A percentile compares a stretch with the other conserved stretches of the same genome.
Evolutionary conservation across 2,797 vertebrate species (phyloP).

Genomic region (Thalassophryne amazonica): DNA sequence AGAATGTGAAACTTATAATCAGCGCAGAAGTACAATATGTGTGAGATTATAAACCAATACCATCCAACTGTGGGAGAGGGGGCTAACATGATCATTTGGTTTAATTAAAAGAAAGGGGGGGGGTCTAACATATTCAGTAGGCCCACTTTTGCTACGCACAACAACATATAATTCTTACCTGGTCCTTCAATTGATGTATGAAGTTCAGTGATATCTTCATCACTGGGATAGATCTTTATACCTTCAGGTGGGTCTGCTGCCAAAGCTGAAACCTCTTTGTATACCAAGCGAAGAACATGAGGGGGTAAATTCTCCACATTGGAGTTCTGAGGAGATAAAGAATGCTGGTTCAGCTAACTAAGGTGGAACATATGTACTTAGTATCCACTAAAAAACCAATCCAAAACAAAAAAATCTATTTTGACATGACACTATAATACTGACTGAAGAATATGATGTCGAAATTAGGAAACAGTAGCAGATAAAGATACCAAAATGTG

Average conservation of each 20-base stretch:
- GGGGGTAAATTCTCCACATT: conserved; percentile 96
- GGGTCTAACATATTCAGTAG: too few relatives aligned
- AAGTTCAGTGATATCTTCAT: conserved; percentile 92
- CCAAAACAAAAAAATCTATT: too few relatives aligned
- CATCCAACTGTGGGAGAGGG: too few relatives aligned
- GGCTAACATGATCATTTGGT: too few relatives aligned
- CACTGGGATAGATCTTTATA: conserved; percentile 92
- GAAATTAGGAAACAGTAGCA: background rate
- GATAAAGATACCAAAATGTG: background rate
- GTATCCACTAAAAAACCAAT: background rate
- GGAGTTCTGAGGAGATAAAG: conserved; percentile 81
- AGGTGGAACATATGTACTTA: background rate
- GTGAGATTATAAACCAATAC: too few relatives aligned
- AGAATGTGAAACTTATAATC: too few relatives aligned
- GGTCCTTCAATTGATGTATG: conserved; percentile 94
- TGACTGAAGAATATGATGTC: background rate
- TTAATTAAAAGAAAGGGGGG: too few relatives aligned
- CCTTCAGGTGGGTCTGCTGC: conserved; percentile 91
- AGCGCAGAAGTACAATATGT: too few relatives aligned
- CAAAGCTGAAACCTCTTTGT: conserved; percentile 90
- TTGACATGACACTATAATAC: background rate
- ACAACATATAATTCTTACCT: conserved; percentile 64
- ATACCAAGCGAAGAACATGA: conserved; percentile 92
- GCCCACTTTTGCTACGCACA: background rate
- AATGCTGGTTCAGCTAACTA: background rate